Base-by-base conservation (phyloP, 2,888 invertebrate genomes). In the Apamea crenata region DNA sequence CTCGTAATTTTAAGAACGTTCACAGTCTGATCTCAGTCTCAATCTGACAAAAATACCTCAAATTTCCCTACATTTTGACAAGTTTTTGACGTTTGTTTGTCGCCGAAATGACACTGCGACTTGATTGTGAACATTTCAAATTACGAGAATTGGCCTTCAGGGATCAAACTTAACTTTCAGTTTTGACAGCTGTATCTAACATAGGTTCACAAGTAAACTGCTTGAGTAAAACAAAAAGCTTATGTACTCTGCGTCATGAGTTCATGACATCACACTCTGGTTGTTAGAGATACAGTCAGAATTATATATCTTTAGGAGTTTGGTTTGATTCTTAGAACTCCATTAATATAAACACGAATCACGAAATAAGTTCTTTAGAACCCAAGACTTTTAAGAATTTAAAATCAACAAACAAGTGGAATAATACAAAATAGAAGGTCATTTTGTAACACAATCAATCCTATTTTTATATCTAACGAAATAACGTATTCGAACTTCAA, bases 161-260 rank as follows among this genome's bases (percentile, higher is more conserved):
- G 40, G 40, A 75, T 83, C 81, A 83, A 85, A 87, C 56, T 50
- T 74, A 77, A 84, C 77, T 89, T 83, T 77, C 87, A 82, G 63
- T 74, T 88, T 80, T 86, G 83, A 87, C 79, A 47, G 77, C 80
- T 66, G 61, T 65, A 69, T 81, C 3, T 29, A 29, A n/a, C 16
- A 8, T 16, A 66, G 3, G 12, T 59, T n/a, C 14, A 14, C 14
- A 59, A 12, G 5, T 67, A 18, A 67, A 67, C 18, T 32, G 8
- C 8, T 8, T 32, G 18, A 63, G 10, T 18, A 10, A 32, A 63
- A 18, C 32, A 3, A 63, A 18, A 10, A 21, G n/a, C 14, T 47
- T 25, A 21, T 47, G 1, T 29, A 29, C 6, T 68, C 7, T 68
- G 21, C 1, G 8, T 32, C 10, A 25, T 36, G 36, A 36, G 4